phyloP scores from a whole-genome alignment of 2,113 vertebrate genomes.

The Actenoides hombroni region DNA sequence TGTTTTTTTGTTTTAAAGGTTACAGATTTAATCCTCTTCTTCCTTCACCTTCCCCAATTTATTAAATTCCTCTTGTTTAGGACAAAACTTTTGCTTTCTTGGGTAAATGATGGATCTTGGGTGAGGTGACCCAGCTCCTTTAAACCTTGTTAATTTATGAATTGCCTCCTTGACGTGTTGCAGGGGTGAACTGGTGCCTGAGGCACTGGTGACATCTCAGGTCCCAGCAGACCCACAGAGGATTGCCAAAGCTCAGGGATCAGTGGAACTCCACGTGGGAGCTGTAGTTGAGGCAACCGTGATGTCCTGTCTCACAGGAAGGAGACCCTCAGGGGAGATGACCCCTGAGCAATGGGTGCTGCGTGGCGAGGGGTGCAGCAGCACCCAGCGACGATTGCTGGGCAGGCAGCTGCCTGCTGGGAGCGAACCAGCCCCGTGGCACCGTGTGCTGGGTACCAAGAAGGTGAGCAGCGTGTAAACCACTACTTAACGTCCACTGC shows the following conservation, averaged over 20 bases:
- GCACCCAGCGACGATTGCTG: background rate
- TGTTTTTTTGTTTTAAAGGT: background rate
- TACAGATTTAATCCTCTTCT: background rate
- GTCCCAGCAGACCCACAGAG: background rate
- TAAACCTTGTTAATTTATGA: background rate
- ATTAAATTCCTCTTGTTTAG: background rate
- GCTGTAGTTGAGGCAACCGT: background rate
- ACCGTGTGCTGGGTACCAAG: background rate
- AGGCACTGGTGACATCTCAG: background rate
- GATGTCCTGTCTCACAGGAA: background rate
- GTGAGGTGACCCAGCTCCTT: background rate
- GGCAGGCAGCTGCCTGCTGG: background rate
- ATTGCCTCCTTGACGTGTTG: background rate
- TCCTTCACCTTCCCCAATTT: background rate
- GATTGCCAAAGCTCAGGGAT: background rate
- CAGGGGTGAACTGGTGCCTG: background rate
- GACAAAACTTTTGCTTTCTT: background rate
- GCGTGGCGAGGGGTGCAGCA: rapidly evolving
- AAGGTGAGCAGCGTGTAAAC: background rate
- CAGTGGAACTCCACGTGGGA: background rate
- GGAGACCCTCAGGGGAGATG: background rate
- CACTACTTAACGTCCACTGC: conserved; percentile 18
- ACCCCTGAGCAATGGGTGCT: rapidly evolving
- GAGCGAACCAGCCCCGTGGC: background rate
- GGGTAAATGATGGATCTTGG: background rate